Evolutionary conservation across 2,797 vertebrate species (phyloP).

Genomic region (Balearica regulorum): DNA sequence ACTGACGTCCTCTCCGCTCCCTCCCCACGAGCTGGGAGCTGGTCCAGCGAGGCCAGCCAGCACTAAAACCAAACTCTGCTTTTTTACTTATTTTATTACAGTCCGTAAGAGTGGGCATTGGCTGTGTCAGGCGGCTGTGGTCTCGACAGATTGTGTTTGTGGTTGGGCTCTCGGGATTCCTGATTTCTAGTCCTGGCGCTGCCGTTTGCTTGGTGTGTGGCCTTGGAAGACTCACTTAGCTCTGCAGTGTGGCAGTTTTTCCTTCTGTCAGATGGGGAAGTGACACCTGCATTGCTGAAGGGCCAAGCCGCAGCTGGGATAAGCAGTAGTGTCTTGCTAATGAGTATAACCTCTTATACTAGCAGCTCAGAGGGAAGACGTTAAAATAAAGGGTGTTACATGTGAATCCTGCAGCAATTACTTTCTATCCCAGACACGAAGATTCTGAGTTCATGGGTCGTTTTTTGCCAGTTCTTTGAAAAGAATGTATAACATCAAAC

Average conservation of each 20-base stretch:
- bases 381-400: neutral
- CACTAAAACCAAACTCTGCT: neutral
- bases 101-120: conserved; percentile 8
- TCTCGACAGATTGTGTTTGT: neutral
- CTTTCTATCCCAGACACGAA: neutral
- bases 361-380: neutral
- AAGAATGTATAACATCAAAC: neutral
- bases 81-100: neutral
- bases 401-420: neutral
- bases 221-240: conserved; percentile 27
- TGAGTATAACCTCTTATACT: neutral
- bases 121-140: conserved; percentile 32
- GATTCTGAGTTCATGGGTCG: neutral
- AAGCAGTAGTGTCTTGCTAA: neutral
- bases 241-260: neutral
- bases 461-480: neutral
- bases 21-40: neutral
- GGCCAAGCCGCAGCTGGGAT: conserved; percentile 22
- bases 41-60: neutral
- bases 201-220: neutral
- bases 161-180: neutral
- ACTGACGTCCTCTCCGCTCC: neutral
- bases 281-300: conserved; percentile 12
- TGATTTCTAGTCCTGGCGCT: neutral
- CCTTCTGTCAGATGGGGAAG: neutral